These are phyloP conservation scores for Hippocampus abdominalis DNA, from an alignment of 2,113 vertebrate species.

Conservation along the genomic window DNA sequence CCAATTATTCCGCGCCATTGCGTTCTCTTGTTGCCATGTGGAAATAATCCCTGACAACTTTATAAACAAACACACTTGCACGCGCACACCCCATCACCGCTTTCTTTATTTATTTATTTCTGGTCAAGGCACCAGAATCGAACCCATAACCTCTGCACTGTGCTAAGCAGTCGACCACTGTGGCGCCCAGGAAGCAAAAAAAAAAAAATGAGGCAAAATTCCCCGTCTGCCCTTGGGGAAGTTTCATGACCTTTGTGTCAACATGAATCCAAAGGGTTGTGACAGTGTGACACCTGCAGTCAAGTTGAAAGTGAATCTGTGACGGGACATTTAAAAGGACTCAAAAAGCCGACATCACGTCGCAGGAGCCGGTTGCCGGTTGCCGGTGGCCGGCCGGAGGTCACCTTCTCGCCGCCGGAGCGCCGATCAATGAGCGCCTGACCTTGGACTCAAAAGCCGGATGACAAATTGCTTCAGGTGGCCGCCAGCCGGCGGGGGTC, in stretches of 20 bases:
- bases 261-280: neutral
- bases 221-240: no score
- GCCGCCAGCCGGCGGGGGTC: constrained; percentile 39
- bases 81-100: neutral
- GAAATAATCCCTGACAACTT: constrained; percentile 30
- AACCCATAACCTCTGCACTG: no score
- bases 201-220: no score
- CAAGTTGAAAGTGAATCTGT: neutral
- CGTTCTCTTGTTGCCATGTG: constrained; percentile 25
- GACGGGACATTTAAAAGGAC: neutral
- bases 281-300: no score
- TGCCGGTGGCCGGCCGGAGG: constrained; percentile 23
- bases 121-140: no score
- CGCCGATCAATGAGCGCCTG: constrained; percentile 61
- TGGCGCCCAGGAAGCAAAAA: no score
- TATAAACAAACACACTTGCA: neutral
- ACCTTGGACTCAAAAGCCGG: constrained; percentile 55
- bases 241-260: constrained; percentile 45
- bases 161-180: no score
- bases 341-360: neutral
- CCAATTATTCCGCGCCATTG: constrained; percentile 58
- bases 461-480: constrained; percentile 65
- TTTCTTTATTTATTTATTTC: no score
- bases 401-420: constrained; percentile 39
- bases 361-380: neutral